Evolutionary conservation across 2,888 invertebrate genomes (phyloP).

Genomic region (Amphipoea oculea): DNA sequence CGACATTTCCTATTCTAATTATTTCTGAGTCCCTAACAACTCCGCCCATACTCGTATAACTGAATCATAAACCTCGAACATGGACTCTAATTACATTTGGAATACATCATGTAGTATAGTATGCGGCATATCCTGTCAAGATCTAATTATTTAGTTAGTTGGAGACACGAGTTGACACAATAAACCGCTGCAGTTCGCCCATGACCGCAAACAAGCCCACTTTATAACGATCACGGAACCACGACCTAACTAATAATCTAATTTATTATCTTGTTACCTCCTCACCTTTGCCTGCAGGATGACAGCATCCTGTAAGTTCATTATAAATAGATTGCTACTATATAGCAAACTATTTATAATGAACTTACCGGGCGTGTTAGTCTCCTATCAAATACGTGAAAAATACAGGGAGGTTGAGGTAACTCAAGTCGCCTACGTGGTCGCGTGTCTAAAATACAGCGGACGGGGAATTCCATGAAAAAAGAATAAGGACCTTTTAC

Average conservation of each 20-base stretch:
- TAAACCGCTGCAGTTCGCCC: constrained; percentile 59
- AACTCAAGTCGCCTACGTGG: constrained; percentile 1
- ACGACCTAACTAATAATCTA: constrained; percentile 63
- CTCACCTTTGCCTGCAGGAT: constrained; percentile 43
- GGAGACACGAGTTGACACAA: constrained; percentile 64
- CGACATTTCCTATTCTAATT: constrained; percentile 8
- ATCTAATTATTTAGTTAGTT: constrained; percentile 62
- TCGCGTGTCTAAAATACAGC: constrained; percentile 9
- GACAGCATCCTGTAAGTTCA: background rate
- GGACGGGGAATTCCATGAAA: constrained; percentile 6
- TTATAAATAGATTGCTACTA: no score
- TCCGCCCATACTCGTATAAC: constrained; percentile 27
- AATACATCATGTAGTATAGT: constrained; percentile 46
- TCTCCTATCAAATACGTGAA: constrained; percentile 21
- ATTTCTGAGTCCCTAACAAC: constrained; percentile 24
- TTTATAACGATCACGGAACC: constrained; percentile 65
- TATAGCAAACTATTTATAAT: constrained; percentile 20
- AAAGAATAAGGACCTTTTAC: constrained; percentile 2
- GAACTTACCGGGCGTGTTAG: constrained; percentile 31
- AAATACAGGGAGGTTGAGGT: constrained; percentile 6
- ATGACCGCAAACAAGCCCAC: constrained; percentile 66
- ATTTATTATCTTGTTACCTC: constrained; percentile 55
- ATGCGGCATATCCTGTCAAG: constrained; percentile 42
- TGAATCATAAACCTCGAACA: constrained; percentile 45
- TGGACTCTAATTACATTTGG: constrained; percentile 45